Conservation (phyloP, 2,888 invertebrate species). For the Boloria selene region DNA sequence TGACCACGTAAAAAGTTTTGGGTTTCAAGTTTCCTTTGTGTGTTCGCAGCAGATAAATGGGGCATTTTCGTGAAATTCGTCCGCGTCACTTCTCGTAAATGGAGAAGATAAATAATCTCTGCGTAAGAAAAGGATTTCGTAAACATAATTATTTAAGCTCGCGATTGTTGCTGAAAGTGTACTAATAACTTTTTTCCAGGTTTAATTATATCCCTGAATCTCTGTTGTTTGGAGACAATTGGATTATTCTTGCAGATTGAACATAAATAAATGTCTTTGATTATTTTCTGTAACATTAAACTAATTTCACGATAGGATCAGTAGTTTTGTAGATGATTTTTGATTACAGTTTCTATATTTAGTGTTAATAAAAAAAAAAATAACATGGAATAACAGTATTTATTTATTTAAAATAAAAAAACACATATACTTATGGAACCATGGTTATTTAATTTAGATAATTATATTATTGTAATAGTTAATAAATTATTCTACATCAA, state of each 20-base stretch:
- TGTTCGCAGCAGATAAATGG: constrained; percentile 76
- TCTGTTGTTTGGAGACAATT: constrained; percentile 54
- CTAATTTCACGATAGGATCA: constrained; percentile 1
- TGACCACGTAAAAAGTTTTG: constrained; percentile 81
- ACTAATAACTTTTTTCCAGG: constrained; percentile 58
- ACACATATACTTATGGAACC: too few species aligned
- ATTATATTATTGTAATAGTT: too few species aligned
- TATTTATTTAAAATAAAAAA: too few species aligned
- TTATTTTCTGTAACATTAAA: not conserved
- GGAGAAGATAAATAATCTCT: constrained; percentile 79
- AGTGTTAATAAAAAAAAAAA: too few species aligned
- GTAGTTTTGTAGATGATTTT: constrained; percentile 11
- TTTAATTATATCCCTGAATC: constrained; percentile 62
- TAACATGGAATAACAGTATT: too few species aligned
- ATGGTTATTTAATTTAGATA: too few species aligned
- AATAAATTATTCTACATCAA: too few species aligned
- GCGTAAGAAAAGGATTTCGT: constrained; percentile 81
- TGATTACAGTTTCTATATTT: not conserved
- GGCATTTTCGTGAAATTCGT: constrained; percentile 80
- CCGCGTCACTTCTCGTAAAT: constrained; percentile 79
- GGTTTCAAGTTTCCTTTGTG: constrained; percentile 78
- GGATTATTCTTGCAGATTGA: constrained; percentile 18
- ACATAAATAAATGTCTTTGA: constrained; percentile 16
- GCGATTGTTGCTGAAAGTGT: constrained; percentile 74
- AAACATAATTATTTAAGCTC: constrained; percentile 81